These are phyloP conservation scores for Danionella dracula DNA, from an alignment of 2,797 vertebrate genomes.

Conservation along the genomic window DNA sequence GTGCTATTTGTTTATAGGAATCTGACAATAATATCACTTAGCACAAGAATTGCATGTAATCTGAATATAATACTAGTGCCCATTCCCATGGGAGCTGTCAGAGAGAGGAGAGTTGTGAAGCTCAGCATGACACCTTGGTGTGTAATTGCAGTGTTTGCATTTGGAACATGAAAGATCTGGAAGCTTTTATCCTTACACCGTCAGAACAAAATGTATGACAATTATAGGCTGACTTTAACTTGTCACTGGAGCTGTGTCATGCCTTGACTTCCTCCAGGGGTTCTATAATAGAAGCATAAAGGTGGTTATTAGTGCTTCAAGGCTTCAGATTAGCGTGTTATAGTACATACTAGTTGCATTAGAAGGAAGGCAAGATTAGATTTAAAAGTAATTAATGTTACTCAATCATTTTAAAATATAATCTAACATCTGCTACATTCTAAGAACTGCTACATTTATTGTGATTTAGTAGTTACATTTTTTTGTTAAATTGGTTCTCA, in stretches of 20 bases:
- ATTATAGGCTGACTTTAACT: not conserved
- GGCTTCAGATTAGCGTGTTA: not conserved
- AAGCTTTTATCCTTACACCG: not conserved
- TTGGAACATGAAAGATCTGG: not conserved
- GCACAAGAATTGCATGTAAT: no score
- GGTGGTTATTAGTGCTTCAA: not conserved
- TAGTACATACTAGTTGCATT: not conserved
- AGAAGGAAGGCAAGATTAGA: slow-evolving; percentile 8
- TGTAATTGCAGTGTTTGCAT: not conserved
- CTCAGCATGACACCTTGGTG: not conserved
- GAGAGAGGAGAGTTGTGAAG: not conserved
- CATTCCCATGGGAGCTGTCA: not conserved
- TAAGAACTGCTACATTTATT: no score
- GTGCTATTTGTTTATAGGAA: no score
- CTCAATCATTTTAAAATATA: no score
- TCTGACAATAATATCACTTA: no score
- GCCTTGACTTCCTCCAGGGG: not conserved
- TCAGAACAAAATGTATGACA: not conserved
- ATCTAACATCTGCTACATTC: no score
- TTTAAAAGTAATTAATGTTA: no score
- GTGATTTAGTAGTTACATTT: no score
- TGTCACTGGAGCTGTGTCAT: not conserved
- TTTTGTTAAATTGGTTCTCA: no score
- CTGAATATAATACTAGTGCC: no score
- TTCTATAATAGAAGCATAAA: not conserved